A percentile compares a stretch with the other conserved stretches of the same genome.
Evolutionary conservation across 2,888 invertebrate genomes (phyloP).

Genomic region (Sipha maydis): DNA sequence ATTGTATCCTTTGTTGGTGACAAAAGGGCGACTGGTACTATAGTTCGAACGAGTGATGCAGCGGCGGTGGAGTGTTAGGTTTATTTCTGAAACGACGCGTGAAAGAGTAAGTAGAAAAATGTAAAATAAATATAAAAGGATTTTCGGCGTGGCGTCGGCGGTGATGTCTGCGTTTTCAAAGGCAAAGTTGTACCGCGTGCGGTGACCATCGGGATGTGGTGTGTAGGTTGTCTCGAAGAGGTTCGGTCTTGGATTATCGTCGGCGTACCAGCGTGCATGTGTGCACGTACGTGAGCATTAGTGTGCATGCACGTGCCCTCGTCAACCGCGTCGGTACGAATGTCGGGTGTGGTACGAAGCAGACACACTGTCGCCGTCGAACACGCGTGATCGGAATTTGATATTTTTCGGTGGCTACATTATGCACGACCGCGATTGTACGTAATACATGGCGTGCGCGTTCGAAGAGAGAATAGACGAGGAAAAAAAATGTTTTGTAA

Average conservation of each 20-base stretch:
- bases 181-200: conserved; percentile 11
- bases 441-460: neutral
- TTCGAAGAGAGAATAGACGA: neutral
- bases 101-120: conserved; percentile 10
- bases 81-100: conserved; percentile 6
- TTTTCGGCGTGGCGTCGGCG: conserved; percentile 10
- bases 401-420: conserved; percentile 19
- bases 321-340: neutral
- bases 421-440: neutral
- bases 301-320: neutral
- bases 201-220: neutral
- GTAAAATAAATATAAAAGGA: neutral
- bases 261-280: neutral
- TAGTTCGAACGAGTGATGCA: neutral
- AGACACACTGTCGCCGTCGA: neutral
- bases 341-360: neutral
- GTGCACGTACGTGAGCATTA: neutral
- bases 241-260: neutral
- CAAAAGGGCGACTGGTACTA: conserved; percentile 30
- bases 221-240: neutral
- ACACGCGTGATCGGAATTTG: conserved; percentile 36
- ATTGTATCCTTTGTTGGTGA: conserved; percentile 55
- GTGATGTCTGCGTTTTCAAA: conserved; percentile 14
- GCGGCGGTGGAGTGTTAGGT: neutral
- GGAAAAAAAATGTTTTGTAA: neutral